Conservation (phyloP, 2,888 invertebrate species). For the Xanthorhoe designata region DNA sequence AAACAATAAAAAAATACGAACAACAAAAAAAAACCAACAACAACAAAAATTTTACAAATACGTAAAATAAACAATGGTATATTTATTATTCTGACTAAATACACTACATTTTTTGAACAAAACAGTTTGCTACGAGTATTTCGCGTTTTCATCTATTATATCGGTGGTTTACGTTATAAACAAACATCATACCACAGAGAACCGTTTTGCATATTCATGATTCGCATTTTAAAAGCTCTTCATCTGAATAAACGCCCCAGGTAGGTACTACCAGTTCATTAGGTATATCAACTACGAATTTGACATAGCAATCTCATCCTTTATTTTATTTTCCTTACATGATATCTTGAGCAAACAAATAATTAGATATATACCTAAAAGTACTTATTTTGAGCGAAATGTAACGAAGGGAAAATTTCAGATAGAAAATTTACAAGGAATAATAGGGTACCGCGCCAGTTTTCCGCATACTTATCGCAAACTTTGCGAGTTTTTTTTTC, state of each 20-base stretch:
- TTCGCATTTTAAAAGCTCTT: conserved; percentile 50
- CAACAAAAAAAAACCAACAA: too few relatives aligned
- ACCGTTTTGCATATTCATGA: conserved; percentile 59
- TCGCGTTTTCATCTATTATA: conserved; percentile 46
- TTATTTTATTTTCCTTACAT: too few relatives aligned
- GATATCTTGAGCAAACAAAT: neutral
- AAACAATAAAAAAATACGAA: too few relatives aligned
- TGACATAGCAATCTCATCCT: neutral
- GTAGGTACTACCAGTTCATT: neutral
- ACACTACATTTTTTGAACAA: neutral
- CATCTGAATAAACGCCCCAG: conserved; percentile 47
- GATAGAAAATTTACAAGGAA: conserved; percentile 14
- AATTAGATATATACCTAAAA: neutral
- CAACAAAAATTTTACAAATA: neutral
- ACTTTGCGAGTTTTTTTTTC: conserved; percentile 26
- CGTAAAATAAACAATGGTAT: neutral
- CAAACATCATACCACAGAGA: conserved; percentile 49
- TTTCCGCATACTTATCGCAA: conserved; percentile 25
- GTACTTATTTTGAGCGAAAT: conserved; percentile 13
- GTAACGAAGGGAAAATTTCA: conserved; percentile 17
- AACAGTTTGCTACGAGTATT: neutral
- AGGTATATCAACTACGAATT: neutral
- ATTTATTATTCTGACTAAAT: too few relatives aligned
- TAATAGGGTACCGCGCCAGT: conserved; percentile 20
- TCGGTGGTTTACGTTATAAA: conserved; percentile 51